Conservation (phyloP, 2,797 vertebrate species). For the Bovichtus diacanthus region DNA sequence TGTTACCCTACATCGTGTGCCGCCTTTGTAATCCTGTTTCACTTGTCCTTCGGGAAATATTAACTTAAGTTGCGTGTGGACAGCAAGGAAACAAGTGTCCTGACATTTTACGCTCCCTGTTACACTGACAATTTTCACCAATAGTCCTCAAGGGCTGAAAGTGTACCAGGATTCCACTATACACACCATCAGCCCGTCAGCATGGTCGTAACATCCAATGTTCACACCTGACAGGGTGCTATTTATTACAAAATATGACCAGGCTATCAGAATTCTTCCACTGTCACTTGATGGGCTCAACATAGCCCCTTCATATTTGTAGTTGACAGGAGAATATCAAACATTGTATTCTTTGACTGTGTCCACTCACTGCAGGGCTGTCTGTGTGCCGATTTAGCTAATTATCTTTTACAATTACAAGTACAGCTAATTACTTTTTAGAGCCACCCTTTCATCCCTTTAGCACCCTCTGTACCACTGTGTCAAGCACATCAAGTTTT, state of each 20-base stretch:
- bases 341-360: slow-evolving; percentile 16
- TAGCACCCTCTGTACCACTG: neutral
- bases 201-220: neutral
- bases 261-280: neutral
- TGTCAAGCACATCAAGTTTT: slow-evolving; percentile 14
- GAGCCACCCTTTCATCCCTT: slow-evolving; percentile 24
- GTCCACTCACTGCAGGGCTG: slow-evolving; percentile 1
- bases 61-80: neutral
- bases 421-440: slow-evolving; percentile 41
- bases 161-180: neutral
- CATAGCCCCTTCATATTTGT: neutral
- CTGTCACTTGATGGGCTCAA: neutral
- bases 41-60: neutral
- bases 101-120: neutral
- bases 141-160: neutral
- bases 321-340: neutral
- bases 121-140: slow-evolving; percentile 7
- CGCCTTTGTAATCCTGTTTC: slow-evolving; percentile 15
- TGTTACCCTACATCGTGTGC: neutral
- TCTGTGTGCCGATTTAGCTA: slow-evolving; percentile 14
- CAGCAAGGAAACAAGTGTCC: slow-evolving; percentile 8
- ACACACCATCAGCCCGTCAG: neutral
- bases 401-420: slow-evolving; percentile 36
- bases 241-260: slow-evolving; percentile 4
- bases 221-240: neutral